phyloP scores from a whole-genome alignment of 2,113 vertebrate genomes.

The Podiceps cristatus region DNA sequence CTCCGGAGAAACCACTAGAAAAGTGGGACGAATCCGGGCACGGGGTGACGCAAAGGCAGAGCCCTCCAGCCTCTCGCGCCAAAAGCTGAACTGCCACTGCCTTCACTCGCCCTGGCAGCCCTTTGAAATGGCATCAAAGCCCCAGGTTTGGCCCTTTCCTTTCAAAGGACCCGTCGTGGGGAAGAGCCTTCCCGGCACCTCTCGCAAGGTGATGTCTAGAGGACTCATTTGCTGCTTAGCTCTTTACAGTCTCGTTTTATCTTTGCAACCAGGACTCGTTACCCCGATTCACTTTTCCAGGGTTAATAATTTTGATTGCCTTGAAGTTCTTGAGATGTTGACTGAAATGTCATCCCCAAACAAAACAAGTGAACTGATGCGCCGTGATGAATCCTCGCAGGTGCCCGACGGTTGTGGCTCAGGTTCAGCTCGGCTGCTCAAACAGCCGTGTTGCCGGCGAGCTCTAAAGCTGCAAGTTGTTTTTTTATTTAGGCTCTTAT shows the following conservation, averaged over 20 bases:
- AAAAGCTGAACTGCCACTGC: not conserved
- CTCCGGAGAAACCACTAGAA: not conserved
- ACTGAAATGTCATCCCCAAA: not conserved
- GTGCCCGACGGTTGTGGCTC: not conserved
- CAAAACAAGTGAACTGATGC: not conserved
- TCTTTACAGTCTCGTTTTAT: not conserved
- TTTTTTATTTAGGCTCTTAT: conserved; percentile 34
- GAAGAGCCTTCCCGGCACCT: not conserved
- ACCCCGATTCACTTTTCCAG: not conserved
- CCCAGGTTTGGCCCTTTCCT: not conserved
- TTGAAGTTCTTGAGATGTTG: not conserved
- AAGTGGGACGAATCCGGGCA: not conserved
- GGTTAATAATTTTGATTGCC: not conserved
- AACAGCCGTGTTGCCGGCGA: not conserved
- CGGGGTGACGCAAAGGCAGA: not conserved
- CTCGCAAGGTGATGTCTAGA: not conserved
- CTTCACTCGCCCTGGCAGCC: not conserved
- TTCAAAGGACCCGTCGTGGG: not conserved
- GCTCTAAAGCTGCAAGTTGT: not conserved
- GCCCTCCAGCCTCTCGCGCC: not conserved
- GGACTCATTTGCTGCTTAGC: not conserved
- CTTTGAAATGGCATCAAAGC: not conserved
- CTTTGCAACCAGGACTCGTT: not conserved
- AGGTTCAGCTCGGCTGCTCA: not conserved
- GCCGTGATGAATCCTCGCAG: accelerated